Conservation (phyloP, 2,888 invertebrate species). For the Phaedon cochleariae region DNA sequence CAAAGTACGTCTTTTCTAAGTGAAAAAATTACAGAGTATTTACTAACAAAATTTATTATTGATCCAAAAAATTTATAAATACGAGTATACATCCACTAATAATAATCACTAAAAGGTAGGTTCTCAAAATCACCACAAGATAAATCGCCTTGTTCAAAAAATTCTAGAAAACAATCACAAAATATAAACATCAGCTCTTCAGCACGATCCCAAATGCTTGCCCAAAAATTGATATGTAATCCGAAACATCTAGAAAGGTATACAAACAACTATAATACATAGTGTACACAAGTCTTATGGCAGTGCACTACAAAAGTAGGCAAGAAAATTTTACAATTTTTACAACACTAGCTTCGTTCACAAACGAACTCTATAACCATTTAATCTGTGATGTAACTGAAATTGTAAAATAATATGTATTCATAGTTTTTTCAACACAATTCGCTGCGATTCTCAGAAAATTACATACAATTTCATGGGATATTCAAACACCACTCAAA, state of each 20-base stretch:
- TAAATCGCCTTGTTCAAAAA: slow-evolving; percentile 17
- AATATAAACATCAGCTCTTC: slow-evolving; percentile 26
- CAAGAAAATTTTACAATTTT: slow-evolving; percentile 18
- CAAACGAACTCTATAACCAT: too few species aligned
- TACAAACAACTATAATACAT: slow-evolving; percentile 19
- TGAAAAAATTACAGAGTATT: too few species aligned
- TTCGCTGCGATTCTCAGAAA: too few species aligned
- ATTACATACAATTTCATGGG: too few species aligned
- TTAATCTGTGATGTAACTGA: too few species aligned
- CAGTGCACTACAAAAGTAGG: slow-evolving; percentile 25
- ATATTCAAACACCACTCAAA: too few species aligned
- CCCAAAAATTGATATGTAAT: slow-evolving; percentile 25
- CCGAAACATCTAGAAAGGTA: slow-evolving; percentile 6
- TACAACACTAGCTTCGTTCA: too few species aligned
- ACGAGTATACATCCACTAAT: slow-evolving; percentile 18
- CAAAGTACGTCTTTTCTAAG: too few species aligned
- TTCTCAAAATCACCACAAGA: slow-evolving; percentile 16
- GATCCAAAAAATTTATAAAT: slow-evolving; percentile 11
- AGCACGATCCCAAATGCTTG: slow-evolving; percentile 20
- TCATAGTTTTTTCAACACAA: too few species aligned
- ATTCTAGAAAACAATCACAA: slow-evolving; percentile 17
- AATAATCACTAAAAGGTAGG: slow-evolving; percentile 8
- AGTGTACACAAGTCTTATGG: slow-evolving; percentile 30
- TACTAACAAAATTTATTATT: neutral
- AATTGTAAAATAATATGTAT: too few species aligned